A percentile compares a stretch with the other conserved stretches of the same genome.
Evolutionary conservation across 2,113 vertebrate species (phyloP).

Genomic region (Centropristis striata): DNA sequence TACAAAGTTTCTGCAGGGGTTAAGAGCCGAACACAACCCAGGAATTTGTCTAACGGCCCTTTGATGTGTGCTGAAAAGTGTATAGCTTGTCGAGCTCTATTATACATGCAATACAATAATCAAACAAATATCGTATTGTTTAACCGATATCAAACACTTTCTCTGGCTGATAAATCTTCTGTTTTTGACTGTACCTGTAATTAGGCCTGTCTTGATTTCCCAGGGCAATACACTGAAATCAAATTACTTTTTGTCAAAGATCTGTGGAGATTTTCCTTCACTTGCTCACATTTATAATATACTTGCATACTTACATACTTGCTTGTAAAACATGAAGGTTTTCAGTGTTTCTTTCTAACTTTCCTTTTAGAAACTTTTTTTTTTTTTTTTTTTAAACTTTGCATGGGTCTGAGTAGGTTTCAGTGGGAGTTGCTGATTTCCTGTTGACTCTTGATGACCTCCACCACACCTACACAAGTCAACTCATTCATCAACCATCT

Average conservation of each 20-base stretch:
- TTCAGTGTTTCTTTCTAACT: neutral
- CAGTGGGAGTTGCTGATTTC: slow-evolving; percentile 39
- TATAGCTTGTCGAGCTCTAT: slow-evolving; percentile 16
- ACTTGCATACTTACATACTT: too few species aligned
- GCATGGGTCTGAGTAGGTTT: slow-evolving; percentile 39
- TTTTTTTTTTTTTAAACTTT: neutral
- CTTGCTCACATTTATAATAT: neutral
- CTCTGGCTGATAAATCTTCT: slow-evolving; percentile 3
- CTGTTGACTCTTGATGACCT: slow-evolving; percentile 64
- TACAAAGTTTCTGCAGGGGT: slow-evolving; percentile 25
- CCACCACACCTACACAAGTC: slow-evolving; percentile 58
- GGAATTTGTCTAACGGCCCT: slow-evolving; percentile 41
- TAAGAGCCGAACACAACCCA: slow-evolving; percentile 31
- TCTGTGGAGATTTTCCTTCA: slow-evolving; percentile 13
- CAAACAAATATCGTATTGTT: slow-evolving; percentile 40
- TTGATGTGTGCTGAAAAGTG: slow-evolving; percentile 45
- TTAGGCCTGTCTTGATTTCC: slow-evolving; percentile 36
- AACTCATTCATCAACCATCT: slow-evolving; percentile 73
- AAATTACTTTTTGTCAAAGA: slow-evolving; percentile 26
- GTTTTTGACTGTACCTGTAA: slow-evolving; percentile 26
- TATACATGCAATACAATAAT: slow-evolving; percentile 38
- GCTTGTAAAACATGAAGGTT: neutral
- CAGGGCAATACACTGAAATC: slow-evolving; percentile 2
- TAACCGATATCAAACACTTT: slow-evolving; percentile 10
- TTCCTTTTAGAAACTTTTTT: neutral